Base-by-base conservation (phyloP, 2,113 vertebrate species). In the Tiliqua scincoides region DNA sequence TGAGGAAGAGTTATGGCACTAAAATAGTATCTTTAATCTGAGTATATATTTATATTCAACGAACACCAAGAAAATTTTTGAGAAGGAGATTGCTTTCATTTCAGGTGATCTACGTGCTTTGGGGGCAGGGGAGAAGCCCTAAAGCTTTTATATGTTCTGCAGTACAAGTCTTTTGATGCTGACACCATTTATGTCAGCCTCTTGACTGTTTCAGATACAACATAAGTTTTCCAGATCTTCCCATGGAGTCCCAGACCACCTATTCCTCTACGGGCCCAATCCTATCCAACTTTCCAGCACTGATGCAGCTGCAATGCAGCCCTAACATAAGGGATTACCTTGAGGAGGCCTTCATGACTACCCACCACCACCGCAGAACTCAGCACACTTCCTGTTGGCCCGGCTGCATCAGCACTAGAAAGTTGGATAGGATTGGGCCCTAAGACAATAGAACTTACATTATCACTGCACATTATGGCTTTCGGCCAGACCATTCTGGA, bases 1-100 rank as follows among this genome's bases (percentile, higher is more conserved):
- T 71, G 0, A 70, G 71, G 2, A 0, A 0, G 11, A 65, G 63
- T 2, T 37, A 14, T 0, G 0, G 37, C 0, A 17, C 0, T 4
- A 14, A 65, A 48, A 85, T 2, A 20, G 2, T 57, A 48, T 54
- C 1, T 2, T 25, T 25, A 75, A n/a, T 71, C 35, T 67, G 2
- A 2, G 27, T 32, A 61, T 85, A 71, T 35, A 14, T 6, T 0
- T 2, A 7, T 57, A 43, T 0, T 6, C 2, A 23, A 20, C 76
- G 43, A 20, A 52, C 27, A 2, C 57, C 23, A 11, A 35, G 57
- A 70, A 21, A 25, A 1, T 0, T 6, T 30, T 71, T 30, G 86
- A 65, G 23, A 17, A 63, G 1, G 14, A 2, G 1, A 65, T 70
- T 79, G 15, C 23, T 54, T 89, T 81, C 87, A 10, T 75, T 17